Percentiles rank a stretch among this genome's conserved stretches.
Evolutionary conservation across 1,140 invertebrate genomes (phyloP).

Genomic region (Heliconius himera): DNA sequence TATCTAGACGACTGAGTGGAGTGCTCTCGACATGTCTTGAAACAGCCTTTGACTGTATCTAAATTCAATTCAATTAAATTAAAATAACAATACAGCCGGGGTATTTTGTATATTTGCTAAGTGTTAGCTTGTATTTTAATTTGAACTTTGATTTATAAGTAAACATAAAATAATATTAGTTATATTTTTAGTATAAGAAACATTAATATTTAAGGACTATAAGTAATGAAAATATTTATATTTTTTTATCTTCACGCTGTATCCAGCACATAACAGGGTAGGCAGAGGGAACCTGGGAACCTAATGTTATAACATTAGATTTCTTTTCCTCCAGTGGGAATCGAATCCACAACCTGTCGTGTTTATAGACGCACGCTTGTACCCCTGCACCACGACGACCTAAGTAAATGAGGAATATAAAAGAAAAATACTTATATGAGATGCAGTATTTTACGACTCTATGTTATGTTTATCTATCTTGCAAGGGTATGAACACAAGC

Average conservation of each 20-base stretch:
- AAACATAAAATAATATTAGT: neutral
- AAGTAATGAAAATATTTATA: too few relatives aligned
- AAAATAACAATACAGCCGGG: neutral
- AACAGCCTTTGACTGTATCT: slow-evolving; percentile 13
- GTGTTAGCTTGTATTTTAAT: neutral
- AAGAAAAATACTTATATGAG: neutral
- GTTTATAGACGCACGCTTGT: too few relatives aligned
- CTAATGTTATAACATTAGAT: too few relatives aligned
- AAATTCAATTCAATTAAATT: slow-evolving; percentile 28
- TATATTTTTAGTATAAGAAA: neutral
- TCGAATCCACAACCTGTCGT: too few relatives aligned
- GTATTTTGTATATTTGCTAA: neutral
- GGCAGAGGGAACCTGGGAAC: too few relatives aligned
- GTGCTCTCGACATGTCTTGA: slow-evolving; percentile 18
- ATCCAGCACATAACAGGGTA: too few relatives aligned
- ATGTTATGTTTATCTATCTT: neutral
- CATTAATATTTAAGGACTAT: too few relatives aligned
- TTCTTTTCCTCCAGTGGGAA: too few relatives aligned
- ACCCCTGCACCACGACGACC: too few relatives aligned
- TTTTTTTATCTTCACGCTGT: too few relatives aligned
- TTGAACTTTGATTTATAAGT: neutral
- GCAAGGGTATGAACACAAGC: neutral
- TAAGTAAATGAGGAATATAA: neutral
- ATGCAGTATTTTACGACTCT: neutral
- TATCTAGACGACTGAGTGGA: slow-evolving; percentile 22